Percentiles rank a stretch among this genome's conserved stretches.
These are phyloP conservation scores for Leuciscus idus DNA, from an alignment of 2,113 vertebrate species.

Conservation along the genomic window DNA sequence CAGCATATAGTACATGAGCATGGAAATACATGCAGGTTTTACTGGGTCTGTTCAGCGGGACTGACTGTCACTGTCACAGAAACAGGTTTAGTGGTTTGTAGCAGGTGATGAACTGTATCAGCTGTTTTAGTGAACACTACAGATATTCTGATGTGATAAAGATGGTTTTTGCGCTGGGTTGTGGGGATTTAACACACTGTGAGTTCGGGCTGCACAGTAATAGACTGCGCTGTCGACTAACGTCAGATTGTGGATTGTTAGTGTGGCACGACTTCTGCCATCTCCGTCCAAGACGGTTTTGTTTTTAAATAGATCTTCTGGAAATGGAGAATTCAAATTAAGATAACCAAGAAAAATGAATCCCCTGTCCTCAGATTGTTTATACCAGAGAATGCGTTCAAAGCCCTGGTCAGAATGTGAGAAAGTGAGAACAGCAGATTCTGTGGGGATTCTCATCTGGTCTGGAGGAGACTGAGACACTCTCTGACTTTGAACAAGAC, in stretches of 20 bases:
- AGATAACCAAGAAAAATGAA: slow-evolving; percentile 33
- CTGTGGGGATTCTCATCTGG: background rate
- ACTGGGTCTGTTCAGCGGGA: too few relatives aligned
- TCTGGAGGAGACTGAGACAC: slow-evolving; percentile 22
- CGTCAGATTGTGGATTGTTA: slow-evolving; percentile 5
- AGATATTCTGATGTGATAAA: background rate
- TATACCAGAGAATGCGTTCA: slow-evolving; percentile 42
- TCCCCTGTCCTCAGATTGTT: background rate
- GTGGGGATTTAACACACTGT: slow-evolving; percentile 39
- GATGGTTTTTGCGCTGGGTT: slow-evolving; percentile 41
- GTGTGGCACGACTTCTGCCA: background rate
- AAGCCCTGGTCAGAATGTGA: slow-evolving; percentile 1
- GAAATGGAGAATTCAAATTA: background rate
- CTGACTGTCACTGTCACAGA: too few relatives aligned
- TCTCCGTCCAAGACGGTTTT: background rate
- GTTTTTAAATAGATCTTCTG: background rate
- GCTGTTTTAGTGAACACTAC: background rate
- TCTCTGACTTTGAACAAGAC: background rate
- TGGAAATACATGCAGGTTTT: too few relatives aligned
- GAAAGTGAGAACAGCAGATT: slow-evolving; percentile 24
- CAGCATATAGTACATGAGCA: too few relatives aligned
- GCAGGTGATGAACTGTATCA: background rate
- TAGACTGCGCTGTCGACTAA: slow-evolving; percentile 22
- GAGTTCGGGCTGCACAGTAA: slow-evolving; percentile 46
- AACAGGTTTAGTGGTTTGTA: too few relatives aligned